These are phyloP conservation scores for Trachelus tabidus DNA, from an alignment of 2,888 invertebrate species.

Conservation along the genomic window DNA sequence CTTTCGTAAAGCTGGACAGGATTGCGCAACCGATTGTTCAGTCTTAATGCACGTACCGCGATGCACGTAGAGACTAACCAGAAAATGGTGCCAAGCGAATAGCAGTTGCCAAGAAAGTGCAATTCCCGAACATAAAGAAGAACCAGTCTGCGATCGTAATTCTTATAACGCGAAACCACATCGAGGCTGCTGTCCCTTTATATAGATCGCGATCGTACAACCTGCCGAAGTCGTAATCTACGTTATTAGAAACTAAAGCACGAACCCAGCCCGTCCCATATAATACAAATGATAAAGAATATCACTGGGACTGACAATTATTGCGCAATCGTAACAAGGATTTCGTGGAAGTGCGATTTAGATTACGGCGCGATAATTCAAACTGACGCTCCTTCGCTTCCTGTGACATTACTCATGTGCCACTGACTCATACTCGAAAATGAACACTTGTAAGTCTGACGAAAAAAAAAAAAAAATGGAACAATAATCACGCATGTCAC, in stretches of 20 bases:
- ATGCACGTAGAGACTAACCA: not conserved
- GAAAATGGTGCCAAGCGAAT: not conserved
- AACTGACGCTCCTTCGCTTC: not conserved
- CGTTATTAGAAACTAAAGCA: not conserved
- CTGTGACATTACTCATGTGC: not conserved
- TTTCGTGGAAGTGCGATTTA: not conserved
- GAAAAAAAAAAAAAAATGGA: not conserved
- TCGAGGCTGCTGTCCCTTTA: not conserved
- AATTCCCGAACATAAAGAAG: not conserved
- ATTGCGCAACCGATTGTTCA: not conserved
- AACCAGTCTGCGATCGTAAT: not conserved
- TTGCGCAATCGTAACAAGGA: not conserved
- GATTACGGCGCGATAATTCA: not conserved
- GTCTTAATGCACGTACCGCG: not conserved
- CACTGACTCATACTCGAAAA: not conserved
- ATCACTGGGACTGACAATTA: not conserved
- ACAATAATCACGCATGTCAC: not conserved
- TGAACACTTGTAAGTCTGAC: not conserved
- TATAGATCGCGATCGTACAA: not conserved
- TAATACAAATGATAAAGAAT: not conserved
- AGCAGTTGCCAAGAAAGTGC: not conserved
- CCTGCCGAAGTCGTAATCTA: not conserved
- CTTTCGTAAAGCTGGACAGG: too few species aligned
- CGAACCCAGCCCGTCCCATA: not conserved
- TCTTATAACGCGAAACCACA: not conserved